These are phyloP conservation scores for Monopis laevigella DNA, from an alignment of 2,888 invertebrate genomes.

Conservation along the genomic window DNA sequence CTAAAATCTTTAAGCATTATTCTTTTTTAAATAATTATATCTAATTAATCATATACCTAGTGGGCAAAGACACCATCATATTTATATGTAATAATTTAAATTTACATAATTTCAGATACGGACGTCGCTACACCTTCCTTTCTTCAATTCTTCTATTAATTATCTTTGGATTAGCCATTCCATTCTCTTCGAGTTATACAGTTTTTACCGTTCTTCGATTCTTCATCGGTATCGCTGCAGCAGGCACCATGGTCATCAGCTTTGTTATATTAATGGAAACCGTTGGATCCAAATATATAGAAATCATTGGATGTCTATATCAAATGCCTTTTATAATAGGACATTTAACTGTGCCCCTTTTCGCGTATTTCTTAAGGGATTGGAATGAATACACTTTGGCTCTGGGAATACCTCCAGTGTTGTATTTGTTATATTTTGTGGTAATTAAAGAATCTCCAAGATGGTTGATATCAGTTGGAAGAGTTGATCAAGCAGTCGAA, in stretches of 20 bases:
- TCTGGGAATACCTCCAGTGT: slow-evolving; percentile 66
- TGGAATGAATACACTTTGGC: slow-evolving; percentile 73
- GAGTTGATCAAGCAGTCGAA: slow-evolving; percentile 68
- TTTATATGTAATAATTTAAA: neutral
- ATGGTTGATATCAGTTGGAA: slow-evolving; percentile 79
- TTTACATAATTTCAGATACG: slow-evolving; percentile 65
- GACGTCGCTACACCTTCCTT: slow-evolving; percentile 77
- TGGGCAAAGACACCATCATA: neutral
- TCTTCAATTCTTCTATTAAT: slow-evolving; percentile 73
- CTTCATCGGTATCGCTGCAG: slow-evolving; percentile 76
- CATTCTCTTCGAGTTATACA: slow-evolving; percentile 70
- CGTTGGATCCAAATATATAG: slow-evolving; percentile 63
- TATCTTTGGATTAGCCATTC: slow-evolving; percentile 71
- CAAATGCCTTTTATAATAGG: slow-evolving; percentile 76
- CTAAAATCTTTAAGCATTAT: too few species aligned
- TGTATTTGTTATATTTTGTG: slow-evolving; percentile 75
- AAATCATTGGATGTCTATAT: slow-evolving; percentile 68
- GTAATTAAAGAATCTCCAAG: slow-evolving; percentile 81
- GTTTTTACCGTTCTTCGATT: slow-evolving; percentile 73
- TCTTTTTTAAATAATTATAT: too few species aligned
- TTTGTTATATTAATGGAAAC: slow-evolving; percentile 76
- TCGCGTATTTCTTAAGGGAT: slow-evolving; percentile 71
- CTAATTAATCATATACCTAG: too few species aligned
- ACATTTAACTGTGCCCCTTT: slow-evolving; percentile 69
- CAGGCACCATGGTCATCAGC: slow-evolving; percentile 83